These are phyloP conservation scores for Ophion ellenae DNA, from an alignment of 2,888 invertebrate genomes.

Conservation along the genomic window DNA sequence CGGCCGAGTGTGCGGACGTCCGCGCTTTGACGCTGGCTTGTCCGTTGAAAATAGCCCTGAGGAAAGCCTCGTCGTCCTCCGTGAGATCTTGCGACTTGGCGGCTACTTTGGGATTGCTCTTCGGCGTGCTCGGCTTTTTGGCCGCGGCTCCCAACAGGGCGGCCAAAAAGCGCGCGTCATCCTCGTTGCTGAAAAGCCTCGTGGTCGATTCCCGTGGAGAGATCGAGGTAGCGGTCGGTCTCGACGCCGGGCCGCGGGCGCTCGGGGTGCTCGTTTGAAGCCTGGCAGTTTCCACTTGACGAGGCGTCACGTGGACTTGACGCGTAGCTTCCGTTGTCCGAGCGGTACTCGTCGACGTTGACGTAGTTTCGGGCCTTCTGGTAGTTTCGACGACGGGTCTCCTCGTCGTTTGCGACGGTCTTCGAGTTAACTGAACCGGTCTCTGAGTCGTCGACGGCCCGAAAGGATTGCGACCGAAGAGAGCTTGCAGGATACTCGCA, in stretches of 20 bases:
- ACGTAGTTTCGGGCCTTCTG: too few species aligned
- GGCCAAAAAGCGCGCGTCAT: constrained; percentile 79
- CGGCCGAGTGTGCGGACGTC: constrained; percentile 84
- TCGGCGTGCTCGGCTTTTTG: constrained; percentile 66
- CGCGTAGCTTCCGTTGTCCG: constrained; percentile 1
- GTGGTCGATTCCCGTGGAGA: constrained; percentile 74
- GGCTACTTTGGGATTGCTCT: not conserved
- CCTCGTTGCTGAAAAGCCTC: constrained; percentile 59
- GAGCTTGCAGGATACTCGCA: constrained; percentile 75
- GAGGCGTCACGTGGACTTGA: constrained; percentile 62
- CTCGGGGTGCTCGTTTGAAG: constrained; percentile 58
- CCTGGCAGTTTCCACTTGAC: constrained; percentile 66
- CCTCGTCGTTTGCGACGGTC: constrained; percentile 61
- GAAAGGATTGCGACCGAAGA: constrained; percentile 78
- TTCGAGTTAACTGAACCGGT: constrained; percentile 63
- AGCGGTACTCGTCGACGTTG: constrained; percentile 21
- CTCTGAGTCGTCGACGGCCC: constrained; percentile 72
- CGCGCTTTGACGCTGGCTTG: constrained; percentile 73
- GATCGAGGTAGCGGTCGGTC: constrained; percentile 65
- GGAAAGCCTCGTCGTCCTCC: constrained; percentile 75
- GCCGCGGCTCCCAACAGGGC: constrained; percentile 75
- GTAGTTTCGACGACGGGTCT: constrained; percentile 50
- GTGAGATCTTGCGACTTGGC: constrained; percentile 25
- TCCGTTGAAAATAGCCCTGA: constrained; percentile 76
- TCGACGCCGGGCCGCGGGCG: constrained; percentile 72